Percentiles rank a stretch among this genome's conserved stretches.
Conservation (phyloP, 2,888 invertebrate genomes). For the Ischnus inquisitorius region DNA sequence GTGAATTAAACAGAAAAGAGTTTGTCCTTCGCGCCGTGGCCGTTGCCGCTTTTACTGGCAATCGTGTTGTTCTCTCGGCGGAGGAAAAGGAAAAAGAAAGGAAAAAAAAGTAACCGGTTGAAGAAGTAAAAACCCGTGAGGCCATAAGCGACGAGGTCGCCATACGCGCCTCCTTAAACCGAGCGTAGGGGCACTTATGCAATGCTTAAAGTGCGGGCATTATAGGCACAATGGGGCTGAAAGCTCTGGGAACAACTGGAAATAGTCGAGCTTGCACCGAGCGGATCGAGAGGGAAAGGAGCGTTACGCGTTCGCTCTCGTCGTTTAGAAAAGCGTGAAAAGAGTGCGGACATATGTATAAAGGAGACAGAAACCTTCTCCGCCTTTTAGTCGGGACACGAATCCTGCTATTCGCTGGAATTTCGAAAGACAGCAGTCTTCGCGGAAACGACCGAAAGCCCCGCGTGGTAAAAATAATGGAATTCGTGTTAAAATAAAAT, state of each 20-base stretch:
- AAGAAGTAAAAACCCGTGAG: conserved; percentile 31
- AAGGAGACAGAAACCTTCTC: conserved; percentile 18
- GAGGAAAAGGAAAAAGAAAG: not conserved
- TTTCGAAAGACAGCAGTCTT: conserved; percentile 4
- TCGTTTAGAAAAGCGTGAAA: conserved; percentile 43
- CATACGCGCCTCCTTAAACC: conserved; percentile 70
- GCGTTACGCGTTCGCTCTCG: conserved; percentile 29
- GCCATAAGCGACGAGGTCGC: conserved; percentile 59
- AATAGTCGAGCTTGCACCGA: conserved; percentile 43
- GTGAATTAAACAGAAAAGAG: conserved; percentile 76
- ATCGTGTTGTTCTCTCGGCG: not conserved
- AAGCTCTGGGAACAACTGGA: conserved; percentile 60
- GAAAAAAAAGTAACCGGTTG: conserved; percentile 15
- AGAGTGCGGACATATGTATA: conserved; percentile 31
- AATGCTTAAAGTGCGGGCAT: conserved; percentile 76
- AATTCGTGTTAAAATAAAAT: not conserved
- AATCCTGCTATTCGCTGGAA: conserved; percentile 28
- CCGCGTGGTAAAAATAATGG: not conserved
- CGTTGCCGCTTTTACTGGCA: conserved; percentile 29
- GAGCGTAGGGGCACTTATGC: conserved; percentile 74
- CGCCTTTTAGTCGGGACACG: not conserved
- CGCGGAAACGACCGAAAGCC: not conserved
- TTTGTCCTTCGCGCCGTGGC: conserved; percentile 47
- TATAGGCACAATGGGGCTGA: conserved; percentile 75
- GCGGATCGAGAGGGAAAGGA: conserved; percentile 44